Conservation (phyloP, 1,140 invertebrate genomes). For the Globodera rostochiensis region DNA sequence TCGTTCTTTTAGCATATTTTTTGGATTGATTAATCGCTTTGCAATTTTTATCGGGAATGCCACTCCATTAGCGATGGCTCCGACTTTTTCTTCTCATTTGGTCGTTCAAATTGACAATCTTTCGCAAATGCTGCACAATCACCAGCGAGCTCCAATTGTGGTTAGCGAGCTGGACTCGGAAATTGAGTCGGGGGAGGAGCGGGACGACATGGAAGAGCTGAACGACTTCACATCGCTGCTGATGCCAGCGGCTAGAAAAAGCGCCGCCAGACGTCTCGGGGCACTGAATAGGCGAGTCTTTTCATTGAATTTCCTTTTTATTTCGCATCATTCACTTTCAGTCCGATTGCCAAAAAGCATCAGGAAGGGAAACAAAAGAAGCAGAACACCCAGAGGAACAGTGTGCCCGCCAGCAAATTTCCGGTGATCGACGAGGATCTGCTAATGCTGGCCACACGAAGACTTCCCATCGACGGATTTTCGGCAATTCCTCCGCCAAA, state of each 20-base stretch:
- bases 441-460: slow-evolving; percentile 10
- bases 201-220: slow-evolving; percentile 24
- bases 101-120: background rate
- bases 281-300: slow-evolving; percentile 13
- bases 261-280: slow-evolving; percentile 22
- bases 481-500: slow-evolving; percentile 10
- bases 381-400: background rate
- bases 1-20: background rate
- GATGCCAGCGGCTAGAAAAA: slow-evolving; percentile 29
- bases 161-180: slow-evolving; percentile 4
- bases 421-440: slow-evolving; percentile 28
- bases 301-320: background rate
- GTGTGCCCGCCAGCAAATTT: slow-evolving; percentile 24
- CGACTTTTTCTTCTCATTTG: background rate
- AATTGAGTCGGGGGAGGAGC: background rate
- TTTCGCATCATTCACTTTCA: background rate
- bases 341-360: slow-evolving; percentile 15
- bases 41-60: background rate
- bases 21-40: background rate
- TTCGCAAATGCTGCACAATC: background rate
- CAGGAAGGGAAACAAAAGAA: slow-evolving; percentile 5
- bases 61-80: background rate
- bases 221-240: slow-evolving; percentile 20
- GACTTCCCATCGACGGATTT: background rate
- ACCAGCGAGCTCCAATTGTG: background rate